Conservation (phyloP, 2,113 vertebrate species). For the Athene noctua region DNA sequence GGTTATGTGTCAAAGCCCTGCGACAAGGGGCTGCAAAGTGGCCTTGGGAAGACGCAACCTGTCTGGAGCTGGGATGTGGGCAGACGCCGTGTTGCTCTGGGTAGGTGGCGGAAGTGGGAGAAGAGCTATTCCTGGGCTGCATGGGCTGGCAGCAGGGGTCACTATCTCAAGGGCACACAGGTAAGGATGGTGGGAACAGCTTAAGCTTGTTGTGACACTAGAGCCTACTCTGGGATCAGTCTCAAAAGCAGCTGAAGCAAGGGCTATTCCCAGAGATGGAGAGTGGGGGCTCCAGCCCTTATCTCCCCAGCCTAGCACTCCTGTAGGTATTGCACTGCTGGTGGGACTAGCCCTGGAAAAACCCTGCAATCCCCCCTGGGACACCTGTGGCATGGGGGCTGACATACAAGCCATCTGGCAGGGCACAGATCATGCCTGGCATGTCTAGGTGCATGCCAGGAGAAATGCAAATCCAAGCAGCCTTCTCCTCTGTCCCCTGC, state of each 20-base stretch:
- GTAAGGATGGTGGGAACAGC: not conserved
- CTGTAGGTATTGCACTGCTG: not conserved
- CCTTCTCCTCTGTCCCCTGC: not conserved
- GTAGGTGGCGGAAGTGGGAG: not conserved
- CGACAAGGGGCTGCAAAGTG: not conserved
- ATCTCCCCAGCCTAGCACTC: not conserved
- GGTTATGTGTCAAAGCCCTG: not conserved
- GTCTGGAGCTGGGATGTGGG: not conserved
- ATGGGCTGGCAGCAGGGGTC: not conserved
- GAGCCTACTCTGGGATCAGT: not conserved
- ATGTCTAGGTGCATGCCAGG: not conserved
- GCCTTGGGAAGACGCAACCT: not conserved
- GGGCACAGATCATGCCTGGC: not conserved
- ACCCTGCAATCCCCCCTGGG: not conserved
- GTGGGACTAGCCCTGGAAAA: not conserved
- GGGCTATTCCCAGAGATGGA: not conserved
- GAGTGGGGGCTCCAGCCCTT: not conserved
- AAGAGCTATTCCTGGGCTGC: not conserved
- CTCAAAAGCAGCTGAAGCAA: not conserved
- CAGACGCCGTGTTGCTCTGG: rapidly evolving
- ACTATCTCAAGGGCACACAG: not conserved
- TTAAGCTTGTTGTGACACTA: not conserved
- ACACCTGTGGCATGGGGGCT: not conserved
- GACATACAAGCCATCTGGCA: not conserved
- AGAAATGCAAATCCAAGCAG: not conserved